Evolutionary conservation across 2,888 invertebrate species (phyloP).

Genomic region (Nebria brevicollis): DNA sequence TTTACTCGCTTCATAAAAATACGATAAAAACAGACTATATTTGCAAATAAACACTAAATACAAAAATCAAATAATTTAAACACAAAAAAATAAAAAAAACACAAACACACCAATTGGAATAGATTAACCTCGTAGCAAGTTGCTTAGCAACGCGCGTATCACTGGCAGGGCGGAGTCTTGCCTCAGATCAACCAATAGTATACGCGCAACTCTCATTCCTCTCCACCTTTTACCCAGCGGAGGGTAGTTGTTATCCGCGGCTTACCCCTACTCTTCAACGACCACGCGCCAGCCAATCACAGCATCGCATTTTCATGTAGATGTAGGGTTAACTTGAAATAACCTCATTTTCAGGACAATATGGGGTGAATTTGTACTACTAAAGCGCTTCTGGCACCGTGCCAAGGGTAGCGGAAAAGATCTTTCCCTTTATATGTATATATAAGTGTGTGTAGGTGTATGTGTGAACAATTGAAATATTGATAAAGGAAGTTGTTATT

Average conservation of each 20-base stretch:
- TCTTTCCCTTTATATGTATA: background rate
- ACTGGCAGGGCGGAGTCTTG: background rate
- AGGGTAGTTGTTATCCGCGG: constrained; percentile 16
- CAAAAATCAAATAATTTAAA: background rate
- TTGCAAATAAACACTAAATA: background rate
- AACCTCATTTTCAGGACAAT: constrained; percentile 20
- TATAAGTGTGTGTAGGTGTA: background rate
- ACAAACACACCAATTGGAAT: background rate
- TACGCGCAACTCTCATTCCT: background rate
- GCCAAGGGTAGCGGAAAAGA: background rate
- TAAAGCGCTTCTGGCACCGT: background rate
- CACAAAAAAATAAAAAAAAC: background rate
- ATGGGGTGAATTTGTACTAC: constrained; percentile 8
- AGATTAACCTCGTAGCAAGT: background rate
- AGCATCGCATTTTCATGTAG: background rate
- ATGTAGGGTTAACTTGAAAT: constrained; percentile 10
- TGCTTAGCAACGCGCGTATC: constrained; percentile 5
- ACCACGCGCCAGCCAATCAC: background rate
- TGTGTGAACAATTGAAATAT: background rate
- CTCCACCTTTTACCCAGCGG: constrained; percentile 2
- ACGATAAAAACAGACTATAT: background rate
- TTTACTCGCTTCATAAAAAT: background rate
- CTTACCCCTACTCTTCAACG: background rate
- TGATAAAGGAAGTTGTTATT: constrained; percentile 14
- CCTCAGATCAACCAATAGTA: background rate